Percentiles rank a stretch among this genome's conserved stretches.
Conservation (phyloP, 2,113 vertebrate species). For the Chaetorhynchus papuensis region DNA sequence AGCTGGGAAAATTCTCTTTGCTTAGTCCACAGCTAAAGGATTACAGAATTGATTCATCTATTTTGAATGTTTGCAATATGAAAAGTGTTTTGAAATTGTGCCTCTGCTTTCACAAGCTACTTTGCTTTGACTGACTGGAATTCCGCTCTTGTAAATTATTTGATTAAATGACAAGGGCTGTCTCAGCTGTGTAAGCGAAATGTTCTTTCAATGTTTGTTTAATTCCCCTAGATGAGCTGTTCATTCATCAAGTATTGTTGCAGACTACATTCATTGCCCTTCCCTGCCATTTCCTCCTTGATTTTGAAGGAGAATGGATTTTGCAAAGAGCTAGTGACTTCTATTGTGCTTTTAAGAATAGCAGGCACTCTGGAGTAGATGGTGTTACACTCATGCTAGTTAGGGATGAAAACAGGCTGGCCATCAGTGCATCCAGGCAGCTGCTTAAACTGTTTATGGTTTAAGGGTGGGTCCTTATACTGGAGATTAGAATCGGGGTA, state of each 20-base stretch:
- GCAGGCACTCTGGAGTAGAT: not conserved
- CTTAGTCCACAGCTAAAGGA: not conserved
- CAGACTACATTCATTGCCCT: not conserved
- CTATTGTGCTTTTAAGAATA: not conserved
- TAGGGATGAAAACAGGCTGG: not conserved
- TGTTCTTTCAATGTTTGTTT: not conserved
- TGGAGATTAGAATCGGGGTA: not conserved
- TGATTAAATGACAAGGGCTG: not conserved
- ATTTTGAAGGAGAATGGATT: not conserved
- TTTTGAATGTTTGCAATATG: not conserved
- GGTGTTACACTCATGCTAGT: not conserved
- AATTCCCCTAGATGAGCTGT: not conserved
- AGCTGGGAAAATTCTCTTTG: not conserved
- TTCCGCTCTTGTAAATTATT: not conserved
- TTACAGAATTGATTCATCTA: not conserved
- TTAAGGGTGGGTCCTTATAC: not conserved
- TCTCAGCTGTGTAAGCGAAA: not conserved
- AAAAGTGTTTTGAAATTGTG: accelerated
- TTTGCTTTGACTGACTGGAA: not conserved
- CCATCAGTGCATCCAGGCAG: not conserved
- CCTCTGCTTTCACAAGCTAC: not conserved
- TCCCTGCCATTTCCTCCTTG: not conserved
- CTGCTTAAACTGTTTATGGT: not conserved
- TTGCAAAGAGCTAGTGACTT: not conserved
- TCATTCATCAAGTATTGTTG: not conserved